Percentiles rank a stretch among this genome's conserved stretches.
These are phyloP conservation scores for Drosophila murphyi DNA, from an alignment of 1,140 invertebrate genomes.

Conservation along the genomic window DNA sequence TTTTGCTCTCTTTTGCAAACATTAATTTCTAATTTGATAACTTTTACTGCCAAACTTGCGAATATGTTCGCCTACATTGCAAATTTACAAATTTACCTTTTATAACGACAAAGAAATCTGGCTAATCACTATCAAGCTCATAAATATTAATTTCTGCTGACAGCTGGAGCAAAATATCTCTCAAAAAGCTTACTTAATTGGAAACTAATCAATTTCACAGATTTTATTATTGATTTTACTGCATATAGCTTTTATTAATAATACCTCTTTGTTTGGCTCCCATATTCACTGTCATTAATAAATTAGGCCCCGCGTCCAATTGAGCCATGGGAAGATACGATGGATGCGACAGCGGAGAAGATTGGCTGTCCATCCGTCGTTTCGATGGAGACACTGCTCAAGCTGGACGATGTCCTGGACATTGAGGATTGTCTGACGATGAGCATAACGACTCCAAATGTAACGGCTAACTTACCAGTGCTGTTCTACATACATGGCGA, in stretches of 20 bases:
- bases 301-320: constrained; percentile 86
- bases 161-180: neutral
- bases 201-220: constrained; percentile 2
- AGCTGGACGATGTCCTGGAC: constrained; percentile 73
- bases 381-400: constrained; percentile 67
- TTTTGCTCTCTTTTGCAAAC: neutral
- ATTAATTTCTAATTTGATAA: neutral
- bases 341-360: constrained; percentile 86
- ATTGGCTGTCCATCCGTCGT: constrained; percentile 85
- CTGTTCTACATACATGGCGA: constrained; percentile 84
- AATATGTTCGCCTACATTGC: neutral
- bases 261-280: neutral
- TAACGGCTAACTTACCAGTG: constrained; percentile 63
- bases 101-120: neutral
- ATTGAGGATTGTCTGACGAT: constrained; percentile 78
- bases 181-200: neutral
- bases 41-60: neutral
- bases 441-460: constrained; percentile 77
- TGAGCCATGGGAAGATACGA: constrained; percentile 86
- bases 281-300: neutral
- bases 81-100: neutral
- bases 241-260: neutral
- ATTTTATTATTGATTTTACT: neutral
- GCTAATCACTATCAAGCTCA: neutral
- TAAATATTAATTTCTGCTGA: constrained; percentile 11